Evolutionary conservation across 2,113 vertebrate genomes (phyloP).

Genomic region (Eretmochelys imbricata): DNA sequence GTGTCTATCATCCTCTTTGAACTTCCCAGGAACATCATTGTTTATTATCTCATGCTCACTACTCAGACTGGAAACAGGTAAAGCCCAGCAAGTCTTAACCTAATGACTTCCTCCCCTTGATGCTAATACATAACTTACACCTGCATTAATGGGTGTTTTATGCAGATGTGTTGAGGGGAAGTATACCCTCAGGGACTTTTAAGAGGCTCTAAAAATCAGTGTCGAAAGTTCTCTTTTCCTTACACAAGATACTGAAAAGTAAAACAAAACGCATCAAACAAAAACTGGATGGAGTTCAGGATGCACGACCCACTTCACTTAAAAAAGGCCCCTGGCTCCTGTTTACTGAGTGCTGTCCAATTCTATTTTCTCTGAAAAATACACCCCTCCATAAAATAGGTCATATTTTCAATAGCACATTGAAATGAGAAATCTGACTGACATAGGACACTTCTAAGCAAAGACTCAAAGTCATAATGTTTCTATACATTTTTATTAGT

Average conservation of each 20-base stretch:
- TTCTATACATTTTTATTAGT: neutral
- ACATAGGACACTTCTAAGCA: neutral
- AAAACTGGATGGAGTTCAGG: neutral
- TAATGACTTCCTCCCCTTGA: neutral
- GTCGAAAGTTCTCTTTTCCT: neutral
- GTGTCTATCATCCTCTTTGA: neutral
- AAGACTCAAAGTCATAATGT: neutral
- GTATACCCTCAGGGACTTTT: neutral
- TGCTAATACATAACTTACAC: neutral
- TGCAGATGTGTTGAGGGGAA: neutral
- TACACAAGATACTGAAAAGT: neutral
- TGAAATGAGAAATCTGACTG: conserved; percentile 2
- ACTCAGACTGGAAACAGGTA: neutral
- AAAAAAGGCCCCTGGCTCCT: neutral
- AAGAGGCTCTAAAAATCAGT: neutral
- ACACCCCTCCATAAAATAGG: neutral
- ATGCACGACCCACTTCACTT: neutral
- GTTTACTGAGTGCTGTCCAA: neutral
- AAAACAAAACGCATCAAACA: neutral
- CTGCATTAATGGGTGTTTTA: neutral
- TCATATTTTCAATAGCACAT: neutral
- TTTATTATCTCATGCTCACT: conserved; percentile 5
- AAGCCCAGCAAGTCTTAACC: fast-evolving
- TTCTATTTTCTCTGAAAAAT: neutral
- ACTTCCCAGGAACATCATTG: neutral